Percentiles rank a stretch among this genome's conserved stretches.
Evolutionary conservation across 2,113 vertebrate genomes (phyloP).

Genomic region (Lonchura striata): DNA sequence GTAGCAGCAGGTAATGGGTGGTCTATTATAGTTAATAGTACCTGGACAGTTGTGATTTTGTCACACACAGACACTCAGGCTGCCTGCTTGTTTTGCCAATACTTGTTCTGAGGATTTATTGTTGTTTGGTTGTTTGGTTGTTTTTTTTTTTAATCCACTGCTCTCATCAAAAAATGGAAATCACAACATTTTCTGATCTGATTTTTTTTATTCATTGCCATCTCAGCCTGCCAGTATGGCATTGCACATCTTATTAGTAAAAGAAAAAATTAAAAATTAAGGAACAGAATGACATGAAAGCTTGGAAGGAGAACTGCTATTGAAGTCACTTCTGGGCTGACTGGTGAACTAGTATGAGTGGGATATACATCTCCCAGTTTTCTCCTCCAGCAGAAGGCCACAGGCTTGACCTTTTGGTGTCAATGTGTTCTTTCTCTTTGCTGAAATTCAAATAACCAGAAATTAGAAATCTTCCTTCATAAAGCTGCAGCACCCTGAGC

Average conservation of each 20-base stretch:
- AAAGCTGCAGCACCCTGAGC: not conserved
- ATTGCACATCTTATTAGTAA: not conserved
- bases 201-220: not conserved
- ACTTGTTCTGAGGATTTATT: not conserved
- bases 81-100: not conserved
- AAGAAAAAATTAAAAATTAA: not conserved
- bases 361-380: not conserved
- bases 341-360: not conserved
- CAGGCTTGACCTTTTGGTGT: not conserved
- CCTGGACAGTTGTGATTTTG: not conserved
- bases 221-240: not conserved
- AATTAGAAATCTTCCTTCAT: not conserved
- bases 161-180: not conserved
- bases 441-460: not conserved
- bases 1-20: not conserved
- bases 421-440: not conserved
- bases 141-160: not conserved
- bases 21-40: not conserved
- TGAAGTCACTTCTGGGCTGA: not conserved
- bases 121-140: not conserved
- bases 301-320: not conserved
- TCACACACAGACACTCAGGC: not conserved
- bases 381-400: not conserved
- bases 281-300: not conserved
- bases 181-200: not conserved